Percentiles rank a stretch among this genome's conserved stretches.
These are phyloP conservation scores for Atlantisia rogersi DNA, from an alignment of 2,113 vertebrate species.

Conservation along the genomic window DNA sequence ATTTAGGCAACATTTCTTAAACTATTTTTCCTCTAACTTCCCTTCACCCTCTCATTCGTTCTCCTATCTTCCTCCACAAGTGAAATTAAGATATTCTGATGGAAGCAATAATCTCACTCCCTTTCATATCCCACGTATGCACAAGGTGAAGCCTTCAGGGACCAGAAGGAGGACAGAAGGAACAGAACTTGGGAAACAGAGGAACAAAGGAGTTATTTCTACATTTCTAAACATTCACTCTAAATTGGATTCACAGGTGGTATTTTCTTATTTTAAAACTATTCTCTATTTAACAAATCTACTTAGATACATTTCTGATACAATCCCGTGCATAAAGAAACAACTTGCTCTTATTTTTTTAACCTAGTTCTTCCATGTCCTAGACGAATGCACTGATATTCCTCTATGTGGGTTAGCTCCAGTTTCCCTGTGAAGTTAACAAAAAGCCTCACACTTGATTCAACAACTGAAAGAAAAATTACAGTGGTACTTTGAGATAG, in stretches of 20 bases:
- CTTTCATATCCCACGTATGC: background rate
- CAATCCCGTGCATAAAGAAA: background rate
- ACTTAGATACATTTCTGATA: background rate
- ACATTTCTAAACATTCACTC: background rate
- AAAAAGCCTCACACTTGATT: background rate
- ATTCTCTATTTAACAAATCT: background rate
- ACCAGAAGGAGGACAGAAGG: background rate
- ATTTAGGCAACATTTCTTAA: background rate
- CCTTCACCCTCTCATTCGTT: background rate
- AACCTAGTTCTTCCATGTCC: background rate
- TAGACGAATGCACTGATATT: background rate
- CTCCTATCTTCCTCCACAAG: background rate
- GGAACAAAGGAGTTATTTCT: background rate
- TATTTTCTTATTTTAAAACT: background rate
- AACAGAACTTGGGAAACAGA: background rate
- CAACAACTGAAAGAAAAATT: background rate
- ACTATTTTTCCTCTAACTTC: background rate
- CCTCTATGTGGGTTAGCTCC: background rate
- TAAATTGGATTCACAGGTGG: background rate
- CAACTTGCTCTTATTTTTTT: background rate
- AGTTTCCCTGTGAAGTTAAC: background rate
- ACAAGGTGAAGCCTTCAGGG: background rate
- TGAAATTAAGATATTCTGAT: background rate
- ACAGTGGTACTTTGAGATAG: background rate
- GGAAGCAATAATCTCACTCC: background rate